These are phyloP conservation scores for Lapara coniferarum DNA, from an alignment of 2,888 invertebrate species.

Conservation along the genomic window DNA sequence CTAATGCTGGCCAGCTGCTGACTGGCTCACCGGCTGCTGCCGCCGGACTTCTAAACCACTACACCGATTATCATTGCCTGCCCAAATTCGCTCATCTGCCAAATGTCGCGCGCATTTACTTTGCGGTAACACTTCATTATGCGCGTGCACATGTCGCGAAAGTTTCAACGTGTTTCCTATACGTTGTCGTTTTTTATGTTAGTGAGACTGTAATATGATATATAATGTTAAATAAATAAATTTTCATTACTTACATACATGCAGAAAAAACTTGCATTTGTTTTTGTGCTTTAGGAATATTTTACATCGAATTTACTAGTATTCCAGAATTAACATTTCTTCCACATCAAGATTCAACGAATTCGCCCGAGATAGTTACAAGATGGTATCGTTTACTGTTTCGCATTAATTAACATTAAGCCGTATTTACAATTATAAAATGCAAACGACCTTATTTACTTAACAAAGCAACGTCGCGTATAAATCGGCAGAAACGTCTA, in stretches of 20 bases:
- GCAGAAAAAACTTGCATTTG: too few species aligned
- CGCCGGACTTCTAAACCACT: conserved; percentile 79
- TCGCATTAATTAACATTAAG: conserved; percentile 22
- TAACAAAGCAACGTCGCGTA: conserved; percentile 63
- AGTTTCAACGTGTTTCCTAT: not conserved
- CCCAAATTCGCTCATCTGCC: conserved; percentile 66
- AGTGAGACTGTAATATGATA: too few species aligned
- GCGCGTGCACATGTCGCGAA: conserved; percentile 21
- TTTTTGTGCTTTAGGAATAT: not conserved
- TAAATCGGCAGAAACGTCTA: conserved; percentile 71
- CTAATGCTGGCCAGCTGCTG: conserved; percentile 73
- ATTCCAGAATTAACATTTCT: not conserved
- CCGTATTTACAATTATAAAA: conserved; percentile 43
- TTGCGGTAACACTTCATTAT: conserved; percentile 15
- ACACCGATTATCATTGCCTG: conserved; percentile 75
- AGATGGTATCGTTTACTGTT: conserved; percentile 31
- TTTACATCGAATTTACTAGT: not conserved
- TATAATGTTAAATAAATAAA: too few species aligned
- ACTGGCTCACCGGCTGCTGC: conserved; percentile 45
- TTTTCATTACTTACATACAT: too few species aligned
- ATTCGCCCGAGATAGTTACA: conserved; percentile 11
- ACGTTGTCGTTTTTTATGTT: not conserved
- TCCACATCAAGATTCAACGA: not conserved
- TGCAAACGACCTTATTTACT: conserved; percentile 72
- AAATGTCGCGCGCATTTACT: conserved; percentile 60